phyloP scores from a whole-genome alignment of 2,888 invertebrate species.

The Pachliopta kotzebuea region DNA sequence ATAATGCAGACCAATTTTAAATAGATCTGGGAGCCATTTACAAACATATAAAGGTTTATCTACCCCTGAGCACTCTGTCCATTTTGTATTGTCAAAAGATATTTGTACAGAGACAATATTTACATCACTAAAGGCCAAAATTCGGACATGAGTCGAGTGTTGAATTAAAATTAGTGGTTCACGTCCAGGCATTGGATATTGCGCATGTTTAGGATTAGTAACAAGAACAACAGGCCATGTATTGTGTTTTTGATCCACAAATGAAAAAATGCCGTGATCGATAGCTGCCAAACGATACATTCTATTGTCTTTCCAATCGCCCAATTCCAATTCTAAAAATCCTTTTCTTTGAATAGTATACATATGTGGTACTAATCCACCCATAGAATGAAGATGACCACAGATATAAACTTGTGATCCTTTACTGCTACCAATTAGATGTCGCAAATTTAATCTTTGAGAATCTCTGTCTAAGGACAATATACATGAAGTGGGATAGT shows the following conservation, averaged over 20 bases:
- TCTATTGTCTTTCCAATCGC: slow-evolving; percentile 95
- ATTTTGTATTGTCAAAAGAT: slow-evolving; percentile 82
- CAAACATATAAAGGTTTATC: slow-evolving; percentile 86
- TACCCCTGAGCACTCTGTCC: slow-evolving; percentile 81
- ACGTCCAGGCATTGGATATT: slow-evolving; percentile 85
- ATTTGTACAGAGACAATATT: slow-evolving; percentile 83
- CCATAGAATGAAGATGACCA: slow-evolving; percentile 94
- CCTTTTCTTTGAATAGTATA: slow-evolving; percentile 92
- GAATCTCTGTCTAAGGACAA: slow-evolving; percentile 78
- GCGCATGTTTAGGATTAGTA: slow-evolving; percentile 94
- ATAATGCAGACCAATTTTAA: slow-evolving; percentile 83
- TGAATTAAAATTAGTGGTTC: slow-evolving; percentile 85
- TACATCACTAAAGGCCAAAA: slow-evolving; percentile 88
- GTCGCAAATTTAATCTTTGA: slow-evolving; percentile 73
- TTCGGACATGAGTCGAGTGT: slow-evolving; percentile 89
- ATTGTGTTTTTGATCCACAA: slow-evolving; percentile 87
- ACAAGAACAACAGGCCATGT: slow-evolving; percentile 91
- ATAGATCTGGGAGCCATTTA: slow-evolving; percentile 86
- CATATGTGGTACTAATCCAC: slow-evolving; percentile 90
- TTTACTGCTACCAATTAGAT: slow-evolving; percentile 80
- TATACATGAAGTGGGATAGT: slow-evolving; percentile 95
- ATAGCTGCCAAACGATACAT: slow-evolving; percentile 92
- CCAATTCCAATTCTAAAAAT: slow-evolving; percentile 92
- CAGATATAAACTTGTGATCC: slow-evolving; percentile 89
- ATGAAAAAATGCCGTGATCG: slow-evolving; percentile 94